Conservation (phyloP, 1,140 invertebrate species). For the Tigriopus japonicus region DNA sequence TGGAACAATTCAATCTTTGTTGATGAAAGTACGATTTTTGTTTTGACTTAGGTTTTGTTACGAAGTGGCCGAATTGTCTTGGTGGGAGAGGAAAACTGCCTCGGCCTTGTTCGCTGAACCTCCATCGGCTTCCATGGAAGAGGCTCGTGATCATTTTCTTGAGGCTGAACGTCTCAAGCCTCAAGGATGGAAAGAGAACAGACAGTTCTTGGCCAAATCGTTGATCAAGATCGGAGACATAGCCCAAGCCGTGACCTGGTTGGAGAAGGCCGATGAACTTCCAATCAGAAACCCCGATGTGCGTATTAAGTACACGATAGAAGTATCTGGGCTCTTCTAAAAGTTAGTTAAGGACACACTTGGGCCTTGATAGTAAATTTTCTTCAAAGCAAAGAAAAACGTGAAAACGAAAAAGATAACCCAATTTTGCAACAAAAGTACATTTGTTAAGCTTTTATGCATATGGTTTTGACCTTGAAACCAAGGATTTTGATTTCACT, state of each 20-base stretch:
- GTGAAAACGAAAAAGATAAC: too few species aligned
- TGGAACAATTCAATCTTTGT: constrained; percentile 1
- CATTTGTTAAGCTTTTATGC: too few species aligned
- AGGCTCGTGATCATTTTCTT: constrained; percentile 41
- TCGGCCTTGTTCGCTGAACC: constrained; percentile 43
- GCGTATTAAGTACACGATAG: constrained; percentile 20
- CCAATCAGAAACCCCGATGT: constrained; percentile 28
- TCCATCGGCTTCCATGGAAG: constrained; percentile 40
- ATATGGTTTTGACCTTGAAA: too few species aligned
- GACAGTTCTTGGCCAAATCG: constrained; percentile 46
- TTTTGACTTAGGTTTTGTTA: constrained; percentile 16
- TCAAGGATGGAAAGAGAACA: constrained; percentile 45
- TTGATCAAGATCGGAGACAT: constrained; percentile 35
- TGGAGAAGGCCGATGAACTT: constrained; percentile 31
- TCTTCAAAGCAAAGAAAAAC: too few species aligned
- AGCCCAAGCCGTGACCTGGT: constrained; percentile 34
- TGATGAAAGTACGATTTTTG: constrained; percentile 8
- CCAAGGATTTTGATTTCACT: too few species aligned
- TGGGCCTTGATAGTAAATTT: too few species aligned
- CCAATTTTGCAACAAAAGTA: too few species aligned
- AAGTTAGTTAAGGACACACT: too few species aligned
- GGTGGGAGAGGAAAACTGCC: constrained; percentile 50
- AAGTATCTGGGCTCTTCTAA: too few species aligned
- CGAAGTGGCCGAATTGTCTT: constrained; percentile 39
- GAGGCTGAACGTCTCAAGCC: constrained; percentile 38